phyloP scores from a whole-genome alignment of 2,888 invertebrate genomes.

The Drosophila mulleri region DNA sequence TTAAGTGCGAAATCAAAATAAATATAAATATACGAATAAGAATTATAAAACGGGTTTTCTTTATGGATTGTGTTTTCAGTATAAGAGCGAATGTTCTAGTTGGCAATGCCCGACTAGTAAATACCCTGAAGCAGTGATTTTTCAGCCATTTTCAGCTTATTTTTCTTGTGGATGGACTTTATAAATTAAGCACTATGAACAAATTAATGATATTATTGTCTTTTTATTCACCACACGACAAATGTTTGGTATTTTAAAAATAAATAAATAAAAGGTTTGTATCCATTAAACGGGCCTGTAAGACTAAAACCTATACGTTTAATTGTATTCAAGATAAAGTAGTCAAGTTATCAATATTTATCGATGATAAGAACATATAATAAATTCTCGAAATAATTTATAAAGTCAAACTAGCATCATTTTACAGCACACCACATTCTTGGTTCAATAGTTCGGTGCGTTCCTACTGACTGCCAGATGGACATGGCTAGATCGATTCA shows the following conservation, averaged over 20 bases:
- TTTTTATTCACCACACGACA: too few species aligned
- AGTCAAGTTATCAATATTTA: background rate
- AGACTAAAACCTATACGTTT: too few species aligned
- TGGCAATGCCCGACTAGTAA: background rate
- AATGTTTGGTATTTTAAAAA: too few species aligned
- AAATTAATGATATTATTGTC: too few species aligned
- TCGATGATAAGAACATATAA: background rate
- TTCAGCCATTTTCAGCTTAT: background rate
- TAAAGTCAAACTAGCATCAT: too few species aligned
- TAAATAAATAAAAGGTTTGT: too few species aligned
- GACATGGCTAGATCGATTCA: background rate
- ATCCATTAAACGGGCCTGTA: too few species aligned
- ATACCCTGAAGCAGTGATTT: background rate
- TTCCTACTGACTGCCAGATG: background rate
- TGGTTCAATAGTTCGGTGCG: too few species aligned
- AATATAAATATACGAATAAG: constrained; percentile 18
- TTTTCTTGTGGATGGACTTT: background rate
- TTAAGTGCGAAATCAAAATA: constrained; percentile 36
- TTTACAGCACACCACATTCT: too few species aligned
- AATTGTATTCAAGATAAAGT: background rate
- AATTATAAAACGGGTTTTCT: background rate
- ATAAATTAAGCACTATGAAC: too few species aligned
- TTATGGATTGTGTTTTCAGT: background rate
- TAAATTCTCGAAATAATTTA: background rate
- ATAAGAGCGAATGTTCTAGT: background rate